Evolutionary conservation across 2,113 vertebrate species (phyloP).

Genomic region (Perca flavescens): DNA sequence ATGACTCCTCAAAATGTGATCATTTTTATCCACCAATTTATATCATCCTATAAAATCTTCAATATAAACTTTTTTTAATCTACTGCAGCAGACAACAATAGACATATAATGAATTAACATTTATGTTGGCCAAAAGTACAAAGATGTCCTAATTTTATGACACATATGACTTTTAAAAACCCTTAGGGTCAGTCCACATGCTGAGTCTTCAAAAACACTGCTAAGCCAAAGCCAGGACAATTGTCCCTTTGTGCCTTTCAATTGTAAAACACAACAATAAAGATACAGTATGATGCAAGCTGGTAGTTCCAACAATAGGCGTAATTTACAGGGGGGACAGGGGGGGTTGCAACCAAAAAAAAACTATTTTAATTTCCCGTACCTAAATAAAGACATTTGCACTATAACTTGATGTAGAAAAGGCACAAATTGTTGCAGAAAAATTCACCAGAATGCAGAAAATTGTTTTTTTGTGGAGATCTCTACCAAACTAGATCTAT

Average conservation of each 20-base stretch:
- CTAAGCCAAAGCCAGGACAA: background rate
- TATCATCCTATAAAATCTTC: background rate
- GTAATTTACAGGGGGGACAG: no score
- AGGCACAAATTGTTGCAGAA: no score
- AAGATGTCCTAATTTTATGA: background rate
- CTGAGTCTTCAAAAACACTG: background rate
- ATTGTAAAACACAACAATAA: constrained; percentile 12
- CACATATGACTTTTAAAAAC: background rate
- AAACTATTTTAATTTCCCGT: no score
- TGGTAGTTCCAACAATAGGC: background rate
- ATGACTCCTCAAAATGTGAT: background rate
- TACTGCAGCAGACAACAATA: background rate
- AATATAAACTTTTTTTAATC: background rate
- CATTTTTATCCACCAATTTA: background rate
- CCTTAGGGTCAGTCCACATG: background rate
- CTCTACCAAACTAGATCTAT: no score
- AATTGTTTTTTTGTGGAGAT: no score
- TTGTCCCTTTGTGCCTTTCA: background rate
- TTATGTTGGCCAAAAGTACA: background rate
- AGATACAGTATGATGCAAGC: background rate
- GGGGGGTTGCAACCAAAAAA: no score
- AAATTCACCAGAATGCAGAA: no score
- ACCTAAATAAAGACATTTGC: no score
- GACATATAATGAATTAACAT: background rate
- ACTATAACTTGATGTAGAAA: no score